These are phyloP conservation scores for Norana najaformis DNA, from an alignment of 2,888 invertebrate species.

Conservation along the genomic window DNA sequence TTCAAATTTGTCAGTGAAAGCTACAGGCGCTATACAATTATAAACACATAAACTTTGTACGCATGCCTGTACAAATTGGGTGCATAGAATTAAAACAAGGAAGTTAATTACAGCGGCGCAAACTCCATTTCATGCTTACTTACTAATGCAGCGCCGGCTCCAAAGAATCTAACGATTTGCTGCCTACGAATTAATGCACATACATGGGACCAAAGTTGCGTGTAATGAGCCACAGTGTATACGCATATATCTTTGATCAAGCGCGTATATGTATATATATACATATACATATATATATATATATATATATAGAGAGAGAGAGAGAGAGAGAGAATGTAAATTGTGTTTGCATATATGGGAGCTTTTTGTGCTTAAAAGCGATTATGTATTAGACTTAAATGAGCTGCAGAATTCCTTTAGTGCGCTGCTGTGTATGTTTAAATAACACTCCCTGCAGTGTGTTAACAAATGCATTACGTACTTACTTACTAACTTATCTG, in stretches of 20 bases:
- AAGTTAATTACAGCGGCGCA: neutral
- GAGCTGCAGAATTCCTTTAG: neutral
- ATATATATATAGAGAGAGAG: too few relatives aligned
- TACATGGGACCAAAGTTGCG: neutral
- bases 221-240: slow-evolving; percentile 4
- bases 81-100: neutral
- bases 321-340: too few relatives aligned
- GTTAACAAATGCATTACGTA: too few relatives aligned
- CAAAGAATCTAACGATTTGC: neutral
- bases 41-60: neutral
- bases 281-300: neutral
- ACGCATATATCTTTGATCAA: too few relatives aligned
- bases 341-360: too few relatives aligned
- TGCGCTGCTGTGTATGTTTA: neutral
- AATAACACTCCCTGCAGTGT: too few relatives aligned
- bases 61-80: neutral
- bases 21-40: neutral
- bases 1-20: neutral
- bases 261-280: neutral
- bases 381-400: neutral
- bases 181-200: neutral
- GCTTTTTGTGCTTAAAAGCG: too few relatives aligned
- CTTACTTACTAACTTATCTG: too few relatives aligned
- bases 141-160: neutral
- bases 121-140: neutral